Base-by-base conservation (phyloP, 2,797 vertebrate genomes). In the Luscinia luscinia region DNA sequence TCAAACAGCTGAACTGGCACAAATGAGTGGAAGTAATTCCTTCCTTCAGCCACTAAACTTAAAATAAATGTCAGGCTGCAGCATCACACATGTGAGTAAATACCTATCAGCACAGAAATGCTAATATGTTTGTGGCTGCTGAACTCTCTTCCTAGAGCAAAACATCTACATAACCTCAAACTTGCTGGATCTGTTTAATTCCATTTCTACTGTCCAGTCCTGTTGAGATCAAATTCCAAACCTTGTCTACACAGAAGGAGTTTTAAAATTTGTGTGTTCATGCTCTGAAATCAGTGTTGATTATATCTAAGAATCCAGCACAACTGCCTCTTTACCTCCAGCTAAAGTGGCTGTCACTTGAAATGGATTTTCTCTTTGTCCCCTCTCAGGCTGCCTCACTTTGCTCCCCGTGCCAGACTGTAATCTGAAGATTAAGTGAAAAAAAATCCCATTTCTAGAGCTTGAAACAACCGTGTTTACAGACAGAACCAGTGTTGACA, bases 1-100 rank as follows among this genome's bases (percentile, higher is more conserved):
- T 68, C 91, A 11, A 92, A 93, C 12, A 92, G 94, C 96, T 91
- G 87, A 89, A 84, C 24, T 64, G 85, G 85, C 95, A 94, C 76
- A 91, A 92, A 68, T 0, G 4, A 80, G 55, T 59, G 82, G 57
- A 91, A 91, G 62, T 16, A 68, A 94, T 87, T 89, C 94, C 87
- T 40, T 90, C 96, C 95, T 87, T 93, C 92, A 95, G 89, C 90
- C 74, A 58, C 84, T 62, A 36, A 74, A 85, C 70, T 74, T 38
- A 48, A 82, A 54, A 82, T 38, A 91, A 91, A 87, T 55, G 89
- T 84, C 93, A 95, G 80, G 70, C 79, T 86, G 91, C 64, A 86
- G 89, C 87, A 45, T 13, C 30, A 63, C 72, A 77, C 82, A 89
- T 64, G 72, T 84, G 76, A 85, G 72, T 32, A 91, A 94, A 94